Evolutionary conservation across 2,113 vertebrate species (phyloP), one percentile per base, ranked within the genome.

Genomic region (Anguilla rostrata): DNA sequence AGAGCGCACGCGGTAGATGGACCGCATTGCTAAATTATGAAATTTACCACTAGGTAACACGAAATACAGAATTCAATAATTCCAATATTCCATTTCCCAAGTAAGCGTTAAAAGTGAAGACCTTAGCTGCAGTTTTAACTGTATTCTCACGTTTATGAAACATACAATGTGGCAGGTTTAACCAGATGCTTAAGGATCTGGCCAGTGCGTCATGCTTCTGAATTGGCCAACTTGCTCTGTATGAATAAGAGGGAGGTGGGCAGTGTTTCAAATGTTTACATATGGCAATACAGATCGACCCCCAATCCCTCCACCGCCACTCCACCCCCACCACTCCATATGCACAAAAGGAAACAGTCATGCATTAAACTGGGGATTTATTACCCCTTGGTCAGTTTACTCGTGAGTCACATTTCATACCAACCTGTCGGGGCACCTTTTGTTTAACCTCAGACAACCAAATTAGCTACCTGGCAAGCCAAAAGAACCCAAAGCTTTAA

Each of bases 291-390:
- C 88, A 92, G 88, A 91, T 89, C 87, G 91, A 93, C 92, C 94
- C 95, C 94, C 93, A 92, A 90, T 92, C 88, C 91, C 86, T 88
- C 82, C 90, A 89, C 90, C 87, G 91, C 87, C 88, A 90, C 92
- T 93, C 95, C 95, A 95, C 94, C 95, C 95, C 96, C 94, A 94
- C 93, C 93, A 89, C 91, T 91, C 93, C 93, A 94, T 92, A 96
- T 93, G 97, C 97, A 98, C 96, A 95, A 97, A 98, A 97, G 95
- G 93, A 97, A 96, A 97, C 96, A 97, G 96, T 96, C 96, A 96
- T 96, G 96, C 96, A 96, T 97, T 97, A 97, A 97, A 96, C 95
- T 94, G 95, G 95, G 96, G 95, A 97, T 97, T 97, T 97, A 97
- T 96, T 96, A 96, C 96, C 96, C 95, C 95, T 94, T 95, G 96